Conservation (phyloP, 2,113 vertebrate genomes). For the Potamarius usumacintae region DNA sequence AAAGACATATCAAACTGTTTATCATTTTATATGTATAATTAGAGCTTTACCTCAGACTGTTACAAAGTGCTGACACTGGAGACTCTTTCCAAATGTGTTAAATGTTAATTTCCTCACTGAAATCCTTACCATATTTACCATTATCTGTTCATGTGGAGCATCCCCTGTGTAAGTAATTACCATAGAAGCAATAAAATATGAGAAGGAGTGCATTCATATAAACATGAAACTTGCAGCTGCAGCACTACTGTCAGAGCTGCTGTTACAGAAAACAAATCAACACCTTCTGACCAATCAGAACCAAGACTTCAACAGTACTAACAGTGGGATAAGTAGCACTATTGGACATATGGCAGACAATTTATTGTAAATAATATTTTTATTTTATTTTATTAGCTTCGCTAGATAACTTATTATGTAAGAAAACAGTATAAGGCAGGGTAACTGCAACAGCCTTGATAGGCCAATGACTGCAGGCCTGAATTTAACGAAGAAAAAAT, state of each 20-base stretch:
- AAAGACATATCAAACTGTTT: too few relatives aligned
- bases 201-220: background rate
- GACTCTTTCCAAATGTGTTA: background rate
- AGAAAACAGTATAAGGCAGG: too few relatives aligned
- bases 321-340: background rate
- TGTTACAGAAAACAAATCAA: too few relatives aligned
- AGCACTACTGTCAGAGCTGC: background rate
- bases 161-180: background rate
- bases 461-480: too few relatives aligned
- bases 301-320: background rate
- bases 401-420: too few relatives aligned
- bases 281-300: background rate
- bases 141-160: background rate
- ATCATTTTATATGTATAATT: too few relatives aligned
- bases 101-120: background rate
- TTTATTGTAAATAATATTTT: too few relatives aligned
- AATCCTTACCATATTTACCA: background rate
- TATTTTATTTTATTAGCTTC: too few relatives aligned
- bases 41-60: background rate
- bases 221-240: too few relatives aligned
- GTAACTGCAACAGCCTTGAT: too few relatives aligned
- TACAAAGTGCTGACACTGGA: background rate
- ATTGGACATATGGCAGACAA: background rate
- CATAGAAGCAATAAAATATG: background rate
- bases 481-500: too few relatives aligned